These are phyloP conservation scores for Monomorium pharaonis DNA, from an alignment of 1,140 invertebrate genomes.

Conservation along the genomic window DNA sequence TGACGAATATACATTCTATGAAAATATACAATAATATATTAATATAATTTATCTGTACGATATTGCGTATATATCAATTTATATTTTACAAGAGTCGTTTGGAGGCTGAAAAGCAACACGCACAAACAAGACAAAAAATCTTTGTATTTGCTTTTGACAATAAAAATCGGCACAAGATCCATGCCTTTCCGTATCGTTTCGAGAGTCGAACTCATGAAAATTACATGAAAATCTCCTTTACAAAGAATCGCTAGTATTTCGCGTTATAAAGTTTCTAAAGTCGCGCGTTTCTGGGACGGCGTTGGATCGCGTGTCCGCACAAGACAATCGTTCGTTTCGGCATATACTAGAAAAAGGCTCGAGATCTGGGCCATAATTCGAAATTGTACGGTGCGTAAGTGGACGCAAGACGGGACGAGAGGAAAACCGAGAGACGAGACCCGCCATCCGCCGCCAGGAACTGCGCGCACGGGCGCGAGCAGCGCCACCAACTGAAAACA, in stretches of 20 bases:
- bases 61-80: not conserved
- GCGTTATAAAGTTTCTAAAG: not conserved
- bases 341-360: not conserved
- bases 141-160: not conserved
- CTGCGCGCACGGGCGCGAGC: not conserved
- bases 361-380: not conserved
- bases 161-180: not conserved
- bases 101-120: not conserved
- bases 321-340: too few species aligned
- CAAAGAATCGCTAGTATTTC: not conserved
- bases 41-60: too few species aligned
- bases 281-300: not conserved
- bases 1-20: not conserved
- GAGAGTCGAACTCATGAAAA: not conserved
- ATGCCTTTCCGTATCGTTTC: not conserved
- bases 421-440: not conserved
- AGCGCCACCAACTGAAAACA: conserved; percentile 83
- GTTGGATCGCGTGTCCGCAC: not conserved
- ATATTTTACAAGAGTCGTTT: not conserved
- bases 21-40: too few species aligned
- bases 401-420: not conserved
- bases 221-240: not conserved
- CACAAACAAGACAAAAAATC: not conserved
- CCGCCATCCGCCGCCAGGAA: not conserved
- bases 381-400: not conserved